A percentile compares a stretch with the other conserved stretches of the same genome.
Conservation (phyloP, 2,888 invertebrate species). For the Gryllus longicercus region DNA sequence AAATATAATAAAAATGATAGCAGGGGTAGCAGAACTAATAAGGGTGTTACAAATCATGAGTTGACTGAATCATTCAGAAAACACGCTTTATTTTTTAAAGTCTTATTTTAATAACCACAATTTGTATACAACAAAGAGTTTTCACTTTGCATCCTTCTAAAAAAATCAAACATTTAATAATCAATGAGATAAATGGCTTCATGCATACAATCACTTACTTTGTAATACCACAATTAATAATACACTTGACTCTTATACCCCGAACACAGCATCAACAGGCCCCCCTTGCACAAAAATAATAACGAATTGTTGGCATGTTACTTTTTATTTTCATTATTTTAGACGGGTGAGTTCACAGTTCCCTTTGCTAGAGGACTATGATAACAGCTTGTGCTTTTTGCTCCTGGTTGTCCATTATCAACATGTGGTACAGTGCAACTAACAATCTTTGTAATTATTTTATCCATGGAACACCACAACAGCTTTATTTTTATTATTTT, state of each 20-base stretch:
- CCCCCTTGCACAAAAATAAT: constrained; percentile 31
- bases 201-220: constrained; percentile 31
- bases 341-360: constrained; percentile 18
- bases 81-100: constrained; percentile 21
- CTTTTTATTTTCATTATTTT: constrained; percentile 3
- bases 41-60: constrained; percentile 18
- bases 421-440: constrained; percentile 28
- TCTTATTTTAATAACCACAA: constrained; percentile 37
- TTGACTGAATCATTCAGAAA: constrained; percentile 24
- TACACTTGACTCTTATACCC: constrained; percentile 29
- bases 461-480: constrained; percentile 47
- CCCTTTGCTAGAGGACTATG: not conserved
- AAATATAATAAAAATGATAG: not conserved
- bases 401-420: constrained; percentile 20
- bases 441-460: constrained; percentile 45
- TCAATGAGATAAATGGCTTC: constrained; percentile 34
- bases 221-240: constrained; percentile 29
- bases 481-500: constrained; percentile 38
- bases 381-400: constrained; percentile 29
- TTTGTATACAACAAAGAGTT: constrained; percentile 37
- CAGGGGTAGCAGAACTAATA: not conserved
- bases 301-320: constrained; percentile 21
- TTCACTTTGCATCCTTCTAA: constrained; percentile 32
- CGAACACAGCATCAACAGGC: constrained; percentile 31
- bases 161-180: constrained; percentile 37